Percentiles rank a stretch among this genome's conserved stretches.
phyloP scores from a whole-genome alignment of 2,797 vertebrate species.

The Balearica regulorum region DNA sequence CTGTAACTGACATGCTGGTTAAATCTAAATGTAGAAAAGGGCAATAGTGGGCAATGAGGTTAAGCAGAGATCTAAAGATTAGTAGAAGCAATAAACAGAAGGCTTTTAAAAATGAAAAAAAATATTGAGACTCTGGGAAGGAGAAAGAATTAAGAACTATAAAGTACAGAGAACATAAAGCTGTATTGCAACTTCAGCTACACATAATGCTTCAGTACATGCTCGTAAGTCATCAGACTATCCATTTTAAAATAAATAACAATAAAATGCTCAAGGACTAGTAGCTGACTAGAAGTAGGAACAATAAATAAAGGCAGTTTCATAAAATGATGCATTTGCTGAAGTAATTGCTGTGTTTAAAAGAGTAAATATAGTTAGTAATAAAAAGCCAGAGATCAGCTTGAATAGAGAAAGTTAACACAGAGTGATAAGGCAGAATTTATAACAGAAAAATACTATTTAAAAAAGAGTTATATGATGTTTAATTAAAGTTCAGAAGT shows the following conservation, averaged over 20 bases:
- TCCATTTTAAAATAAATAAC: neutral
- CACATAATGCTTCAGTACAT: neutral
- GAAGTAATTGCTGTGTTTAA: neutral
- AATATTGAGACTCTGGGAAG: neutral
- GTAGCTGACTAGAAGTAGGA: neutral
- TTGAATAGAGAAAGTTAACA: neutral
- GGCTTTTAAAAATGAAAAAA: slow-evolving; percentile 55
- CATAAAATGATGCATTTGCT: neutral
- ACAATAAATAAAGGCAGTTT: neutral
- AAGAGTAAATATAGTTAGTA: neutral
- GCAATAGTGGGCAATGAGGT: slow-evolving; percentile 62
- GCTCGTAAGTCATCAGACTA: neutral
- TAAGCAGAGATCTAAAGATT: slow-evolving; percentile 69
- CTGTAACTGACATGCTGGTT: slow-evolving; percentile 33
- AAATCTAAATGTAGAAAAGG: slow-evolving; percentile 56
- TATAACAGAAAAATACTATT: neutral
- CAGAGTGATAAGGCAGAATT: neutral
- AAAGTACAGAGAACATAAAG: neutral
- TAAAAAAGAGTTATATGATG: neutral
- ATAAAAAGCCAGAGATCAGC: neutral
- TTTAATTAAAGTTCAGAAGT: neutral
- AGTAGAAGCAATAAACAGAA: slow-evolving; percentile 57
- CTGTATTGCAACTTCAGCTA: neutral
- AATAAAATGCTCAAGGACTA: neutral
- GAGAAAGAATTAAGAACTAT: neutral